A percentile compares a stretch with the other conserved stretches of the same genome.
phyloP scores from a whole-genome alignment of 1,140 invertebrate genomes.

The Diploscapter pachys region DNA sequence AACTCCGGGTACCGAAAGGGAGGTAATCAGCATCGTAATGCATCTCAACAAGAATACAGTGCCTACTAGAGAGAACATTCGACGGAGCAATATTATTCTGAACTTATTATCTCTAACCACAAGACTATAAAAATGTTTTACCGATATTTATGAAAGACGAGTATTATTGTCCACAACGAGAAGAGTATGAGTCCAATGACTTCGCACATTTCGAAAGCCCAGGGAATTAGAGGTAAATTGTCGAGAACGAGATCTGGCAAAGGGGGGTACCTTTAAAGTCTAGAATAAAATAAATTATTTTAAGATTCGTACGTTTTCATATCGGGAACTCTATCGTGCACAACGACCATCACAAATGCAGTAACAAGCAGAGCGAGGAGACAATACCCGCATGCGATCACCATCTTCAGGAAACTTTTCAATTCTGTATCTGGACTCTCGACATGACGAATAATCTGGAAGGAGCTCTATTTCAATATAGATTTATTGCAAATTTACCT shows the following conservation, averaged over 20 bases:
- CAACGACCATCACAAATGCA: constrained; percentile 97
- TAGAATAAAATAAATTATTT: constrained; percentile 74
- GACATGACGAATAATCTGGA: constrained; percentile 39
- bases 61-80: constrained; percentile 90
- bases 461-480: background rate
- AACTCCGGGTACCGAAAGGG: constrained; percentile 88
- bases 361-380: constrained; percentile 92
- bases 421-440: constrained; percentile 47
- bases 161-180: constrained; percentile 79
- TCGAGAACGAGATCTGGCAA: constrained; percentile 89
- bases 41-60: constrained; percentile 93
- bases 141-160: constrained; percentile 93
- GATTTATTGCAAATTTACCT: constrained; percentile 3
- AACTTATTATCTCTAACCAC: constrained; percentile 7
- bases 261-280: constrained; percentile 74
- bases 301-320: constrained; percentile 69
- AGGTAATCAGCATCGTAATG: constrained; percentile 97
- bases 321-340: constrained; percentile 82
- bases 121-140: constrained; percentile 51
- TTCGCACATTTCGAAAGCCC: constrained; percentile 98
- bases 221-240: constrained; percentile 95
- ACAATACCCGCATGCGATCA: constrained; percentile 81
- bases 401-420: constrained; percentile 68
- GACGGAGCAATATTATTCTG: constrained; percentile 86
- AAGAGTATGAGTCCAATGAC: constrained; percentile 85